A percentile compares a stretch with the other conserved stretches of the same genome.
Evolutionary conservation across 2,888 invertebrate species (phyloP).

Genomic region (Cataglyphis albicans): DNA sequence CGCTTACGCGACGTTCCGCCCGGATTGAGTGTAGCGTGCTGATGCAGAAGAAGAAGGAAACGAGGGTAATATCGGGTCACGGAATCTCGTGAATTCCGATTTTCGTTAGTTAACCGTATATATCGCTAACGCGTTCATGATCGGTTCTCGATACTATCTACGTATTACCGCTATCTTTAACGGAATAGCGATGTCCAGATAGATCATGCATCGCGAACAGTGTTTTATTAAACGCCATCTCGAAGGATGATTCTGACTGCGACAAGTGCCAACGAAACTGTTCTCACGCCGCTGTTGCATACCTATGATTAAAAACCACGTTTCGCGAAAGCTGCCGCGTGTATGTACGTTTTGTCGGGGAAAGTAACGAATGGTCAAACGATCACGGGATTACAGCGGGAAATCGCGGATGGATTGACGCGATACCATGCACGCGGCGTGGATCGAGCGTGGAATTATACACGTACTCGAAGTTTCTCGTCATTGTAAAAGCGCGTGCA

Average conservation of each 20-base stretch:
- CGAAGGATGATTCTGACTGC: neutral
- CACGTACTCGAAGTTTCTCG: slow-evolving; percentile 62
- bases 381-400: slow-evolving; percentile 58
- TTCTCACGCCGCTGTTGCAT: slow-evolving; percentile 28
- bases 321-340: slow-evolving; percentile 55
- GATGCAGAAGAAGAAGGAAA: slow-evolving; percentile 69
- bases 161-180: neutral
- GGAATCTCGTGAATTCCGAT: slow-evolving; percentile 55
- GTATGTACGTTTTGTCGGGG: slow-evolving; percentile 52
- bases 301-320: slow-evolving; percentile 57
- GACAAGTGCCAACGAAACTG: slow-evolving; percentile 20
- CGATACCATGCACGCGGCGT: slow-evolving; percentile 44
- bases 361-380: slow-evolving; percentile 63
- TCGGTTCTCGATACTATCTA: slow-evolving; percentile 5
- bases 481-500: slow-evolving; percentile 68
- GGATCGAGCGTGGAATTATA: slow-evolving; percentile 68
- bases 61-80: slow-evolving; percentile 60
- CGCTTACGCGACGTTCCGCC: slow-evolving; percentile 79
- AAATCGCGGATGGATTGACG: slow-evolving; percentile 56
- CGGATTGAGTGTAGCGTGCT: slow-evolving; percentile 72
- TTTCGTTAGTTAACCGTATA: slow-evolving; percentile 1
- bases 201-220: neutral
- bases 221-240: neutral
- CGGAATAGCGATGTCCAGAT: neutral
- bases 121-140: slow-evolving; percentile 24